A percentile compares a stretch with the other conserved stretches of the same genome.
These are phyloP conservation scores for Aphaenogaster ashmeadi DNA, from an alignment of 1,140 invertebrate genomes.

Conservation along the genomic window DNA sequence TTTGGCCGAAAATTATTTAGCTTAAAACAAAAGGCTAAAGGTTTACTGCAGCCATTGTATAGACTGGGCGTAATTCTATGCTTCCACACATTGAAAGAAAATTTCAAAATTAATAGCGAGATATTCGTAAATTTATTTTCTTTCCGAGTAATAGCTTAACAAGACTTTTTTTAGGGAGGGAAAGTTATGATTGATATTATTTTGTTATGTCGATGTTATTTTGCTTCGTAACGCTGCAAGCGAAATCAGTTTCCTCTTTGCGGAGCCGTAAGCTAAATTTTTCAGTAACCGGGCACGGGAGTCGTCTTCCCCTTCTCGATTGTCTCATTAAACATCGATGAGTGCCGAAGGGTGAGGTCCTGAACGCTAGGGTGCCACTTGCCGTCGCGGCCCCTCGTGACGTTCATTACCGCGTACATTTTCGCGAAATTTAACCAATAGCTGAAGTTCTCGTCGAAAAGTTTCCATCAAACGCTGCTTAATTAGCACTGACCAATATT, in stretches of 20 bases:
- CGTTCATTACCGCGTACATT: slow-evolving; percentile 58
- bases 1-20: too few species aligned
- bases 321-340: slow-evolving; percentile 73
- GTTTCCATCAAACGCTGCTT: background rate
- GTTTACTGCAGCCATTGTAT: too few species aligned
- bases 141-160: background rate
- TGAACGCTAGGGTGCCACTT: slow-evolving; percentile 40
- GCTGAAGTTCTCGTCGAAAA: background rate
- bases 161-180: background rate
- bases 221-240: background rate
- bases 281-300: slow-evolving; percentile 36
- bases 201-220: background rate
- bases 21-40: too few species aligned
- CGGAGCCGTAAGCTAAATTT: slow-evolving; percentile 52
- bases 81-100: background rate
- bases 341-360: slow-evolving; percentile 64
- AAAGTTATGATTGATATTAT: slow-evolving; percentile 7
- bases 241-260: slow-evolving; percentile 48
- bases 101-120: background rate
- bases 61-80: background rate
- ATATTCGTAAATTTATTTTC: background rate
- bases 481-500: background rate
- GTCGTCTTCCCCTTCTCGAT: slow-evolving; percentile 51
- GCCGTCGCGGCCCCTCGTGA: slow-evolving; percentile 54
- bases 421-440: slow-evolving; percentile 57